These are phyloP conservation scores for Antheraea mylitta DNA, from an alignment of 1,140 invertebrate species.

Conservation along the genomic window DNA sequence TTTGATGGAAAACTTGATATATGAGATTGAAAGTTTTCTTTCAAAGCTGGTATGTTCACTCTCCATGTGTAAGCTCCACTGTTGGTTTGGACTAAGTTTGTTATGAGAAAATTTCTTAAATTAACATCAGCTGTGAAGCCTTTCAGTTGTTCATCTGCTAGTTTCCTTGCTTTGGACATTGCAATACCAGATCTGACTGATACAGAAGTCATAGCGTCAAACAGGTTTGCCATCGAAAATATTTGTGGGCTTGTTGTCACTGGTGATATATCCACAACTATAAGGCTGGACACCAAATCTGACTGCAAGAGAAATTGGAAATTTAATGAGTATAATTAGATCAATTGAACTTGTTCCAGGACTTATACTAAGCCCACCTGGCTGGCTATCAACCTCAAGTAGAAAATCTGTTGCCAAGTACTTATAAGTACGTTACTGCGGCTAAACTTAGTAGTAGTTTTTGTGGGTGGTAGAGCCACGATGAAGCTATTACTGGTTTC, in stretches of 20 bases:
- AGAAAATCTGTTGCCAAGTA: too few relatives aligned
- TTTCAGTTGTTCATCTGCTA: conserved; percentile 76
- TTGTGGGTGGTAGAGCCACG: too few relatives aligned
- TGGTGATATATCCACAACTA: conserved; percentile 93
- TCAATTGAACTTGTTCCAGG: too few relatives aligned
- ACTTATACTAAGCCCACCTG: too few relatives aligned
- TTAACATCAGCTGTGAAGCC: conserved; percentile 60
- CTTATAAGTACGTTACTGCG: too few relatives aligned
- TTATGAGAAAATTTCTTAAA: conserved; percentile 85
- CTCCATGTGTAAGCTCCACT: conserved; percentile 84
- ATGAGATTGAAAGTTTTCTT: conserved; percentile 82
- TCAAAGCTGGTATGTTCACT: conserved; percentile 85
- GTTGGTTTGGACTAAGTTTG: conserved; percentile 86
- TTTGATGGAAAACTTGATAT: conserved; percentile 82
- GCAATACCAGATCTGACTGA: conserved; percentile 79
- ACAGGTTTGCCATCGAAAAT: conserved; percentile 81
- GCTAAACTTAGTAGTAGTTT: too few relatives aligned
- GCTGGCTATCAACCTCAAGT: too few relatives aligned
- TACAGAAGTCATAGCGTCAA: conserved; percentile 83
- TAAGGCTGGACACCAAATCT: conserved; percentile 86
- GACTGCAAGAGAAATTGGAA: conserved; percentile 80
- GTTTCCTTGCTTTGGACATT: conserved; percentile 84
- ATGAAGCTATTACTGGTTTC: too few relatives aligned
- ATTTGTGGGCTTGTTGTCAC: conserved; percentile 82
- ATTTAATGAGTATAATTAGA: too few relatives aligned